phyloP scores from a whole-genome alignment of 2,797 vertebrate species.

The Steatocranus sp. region DNA sequence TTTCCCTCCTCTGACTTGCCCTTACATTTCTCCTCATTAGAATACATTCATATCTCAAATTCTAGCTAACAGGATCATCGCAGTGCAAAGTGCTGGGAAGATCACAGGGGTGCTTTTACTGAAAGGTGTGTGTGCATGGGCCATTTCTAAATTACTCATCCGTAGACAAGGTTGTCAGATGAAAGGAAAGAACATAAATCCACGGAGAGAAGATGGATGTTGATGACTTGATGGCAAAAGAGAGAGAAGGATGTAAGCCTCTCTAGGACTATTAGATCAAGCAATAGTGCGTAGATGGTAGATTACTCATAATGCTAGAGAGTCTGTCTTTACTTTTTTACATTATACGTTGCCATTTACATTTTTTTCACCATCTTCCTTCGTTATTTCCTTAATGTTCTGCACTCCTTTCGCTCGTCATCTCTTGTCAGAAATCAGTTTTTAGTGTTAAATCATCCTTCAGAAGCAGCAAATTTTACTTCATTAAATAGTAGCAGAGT shows the following conservation, averaged over 20 bases:
- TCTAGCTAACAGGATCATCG: conserved; percentile 19
- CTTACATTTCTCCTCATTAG: conserved; percentile 29
- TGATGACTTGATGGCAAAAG: conserved; percentile 5
- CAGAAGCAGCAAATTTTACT: conserved; percentile 54
- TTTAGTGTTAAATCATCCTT: conserved; percentile 55
- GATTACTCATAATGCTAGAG: conserved; percentile 12
- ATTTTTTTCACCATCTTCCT: neutral
- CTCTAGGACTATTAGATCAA: conserved; percentile 40
- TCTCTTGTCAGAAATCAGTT: conserved; percentile 35
- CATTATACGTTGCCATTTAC: neutral
- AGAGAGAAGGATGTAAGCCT: conserved; percentile 9
- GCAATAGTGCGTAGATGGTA: conserved; percentile 20
- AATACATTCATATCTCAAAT: conserved; percentile 20
- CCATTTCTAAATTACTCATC: conserved; percentile 44
- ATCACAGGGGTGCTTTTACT: conserved; percentile 34
- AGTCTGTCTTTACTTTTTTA: neutral
- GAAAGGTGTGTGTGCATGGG: conserved; percentile 41
- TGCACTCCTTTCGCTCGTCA: neutral
- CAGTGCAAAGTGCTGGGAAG: conserved; percentile 26
- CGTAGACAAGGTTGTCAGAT: conserved; percentile 14
- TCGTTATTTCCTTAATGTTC: neutral
- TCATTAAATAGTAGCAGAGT: conserved; percentile 58
- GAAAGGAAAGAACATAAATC: conserved; percentile 38
- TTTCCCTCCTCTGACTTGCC: neutral
- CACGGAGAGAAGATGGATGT: neutral